A percentile compares a stretch with the other conserved stretches of the same genome.
phyloP scores from a whole-genome alignment of 2,888 invertebrate species.

The Chloroclystis v-ata region DNA sequence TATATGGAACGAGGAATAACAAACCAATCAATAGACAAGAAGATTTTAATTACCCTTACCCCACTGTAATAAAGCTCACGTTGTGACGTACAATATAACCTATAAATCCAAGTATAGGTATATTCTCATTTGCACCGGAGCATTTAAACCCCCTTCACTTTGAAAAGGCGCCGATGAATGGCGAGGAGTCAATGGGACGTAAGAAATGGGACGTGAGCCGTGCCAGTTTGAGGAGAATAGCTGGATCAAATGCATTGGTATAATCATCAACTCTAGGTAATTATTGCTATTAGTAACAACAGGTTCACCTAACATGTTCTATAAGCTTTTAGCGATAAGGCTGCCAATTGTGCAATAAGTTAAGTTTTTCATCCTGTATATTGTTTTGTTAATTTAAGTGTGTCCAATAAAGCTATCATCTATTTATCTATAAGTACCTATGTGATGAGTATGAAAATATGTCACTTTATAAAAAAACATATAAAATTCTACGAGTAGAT shows the following conservation, averaged over 20 bases:
- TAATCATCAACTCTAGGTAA: no score
- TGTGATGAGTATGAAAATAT: no score
- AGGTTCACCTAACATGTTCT: no score
- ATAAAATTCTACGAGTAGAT: no score
- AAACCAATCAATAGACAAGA: neutral
- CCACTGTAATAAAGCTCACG: conserved; percentile 15
- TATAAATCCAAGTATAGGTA: conserved; percentile 48
- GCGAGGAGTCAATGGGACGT: conserved; percentile 71
- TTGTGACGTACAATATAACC: conserved; percentile 31
- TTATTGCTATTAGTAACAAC: no score
- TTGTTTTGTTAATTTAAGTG: no score
- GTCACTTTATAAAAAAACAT: no score
- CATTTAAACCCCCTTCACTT: conserved; percentile 66
- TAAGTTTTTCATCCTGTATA: no score
- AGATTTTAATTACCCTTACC: conserved; percentile 4
- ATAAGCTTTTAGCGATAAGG: no score
- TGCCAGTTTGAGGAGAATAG: conserved; percentile 28
- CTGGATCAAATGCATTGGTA: neutral
- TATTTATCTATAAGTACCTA: no score
- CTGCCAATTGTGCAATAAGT: no score
- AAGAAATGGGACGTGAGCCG: conserved; percentile 69
- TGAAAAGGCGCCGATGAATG: conserved; percentile 72
- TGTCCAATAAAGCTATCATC: no score
- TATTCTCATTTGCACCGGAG: conserved; percentile 61
- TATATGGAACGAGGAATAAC: neutral